Base-by-base conservation (phyloP, 2,113 vertebrate genomes). In the Picathartes gymnocephalus region DNA sequence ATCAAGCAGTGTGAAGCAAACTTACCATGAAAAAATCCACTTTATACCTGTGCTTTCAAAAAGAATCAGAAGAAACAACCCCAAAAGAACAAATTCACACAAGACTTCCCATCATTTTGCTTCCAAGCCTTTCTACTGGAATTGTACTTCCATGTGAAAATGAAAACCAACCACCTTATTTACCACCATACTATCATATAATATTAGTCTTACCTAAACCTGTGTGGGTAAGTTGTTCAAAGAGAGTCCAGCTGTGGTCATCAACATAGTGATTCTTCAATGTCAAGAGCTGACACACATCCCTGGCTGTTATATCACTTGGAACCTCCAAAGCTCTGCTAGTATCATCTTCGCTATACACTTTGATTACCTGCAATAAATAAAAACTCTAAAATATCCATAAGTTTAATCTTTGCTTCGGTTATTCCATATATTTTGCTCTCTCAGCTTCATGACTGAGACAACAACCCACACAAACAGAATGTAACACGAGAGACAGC, bases 201-300 rank as follows among this genome's bases (percentile, higher is more conserved):
- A 8, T 39, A 69, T 60, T 69, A 86, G 14, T 61, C 97, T 98
- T 98, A 99, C 99, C 98, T 96, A 99, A 97, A 88, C 97, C 98
- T 82, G 98, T 97, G 86, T 96, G 97, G 79, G 97, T 86, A 80
- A 99, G 98, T 83, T 99, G 98, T 93, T 99, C 99, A 98, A 99
- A 99, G 69, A 99, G 98, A 22, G 99, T 99, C 99, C 99, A 99
- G 98, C 98, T 98, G 96, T 99, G 98, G 97, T 99, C 99, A 97
- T 99, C 98, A 42, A 99, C 94, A 94, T 98, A 99, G 92, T 98
- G 98, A 95, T 99, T 99, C 98, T 99, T 99, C 97, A 99, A 47
- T 96, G 99, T 98, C 90, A 99, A 98, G 70, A 99, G 97, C 95
- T 99, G 99, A 95, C 99, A 99, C 57, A 99, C 97, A 97, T 99